Evolutionary conservation across 2,113 vertebrate genomes (phyloP).

Genomic region (Corvus moneduloides): DNA sequence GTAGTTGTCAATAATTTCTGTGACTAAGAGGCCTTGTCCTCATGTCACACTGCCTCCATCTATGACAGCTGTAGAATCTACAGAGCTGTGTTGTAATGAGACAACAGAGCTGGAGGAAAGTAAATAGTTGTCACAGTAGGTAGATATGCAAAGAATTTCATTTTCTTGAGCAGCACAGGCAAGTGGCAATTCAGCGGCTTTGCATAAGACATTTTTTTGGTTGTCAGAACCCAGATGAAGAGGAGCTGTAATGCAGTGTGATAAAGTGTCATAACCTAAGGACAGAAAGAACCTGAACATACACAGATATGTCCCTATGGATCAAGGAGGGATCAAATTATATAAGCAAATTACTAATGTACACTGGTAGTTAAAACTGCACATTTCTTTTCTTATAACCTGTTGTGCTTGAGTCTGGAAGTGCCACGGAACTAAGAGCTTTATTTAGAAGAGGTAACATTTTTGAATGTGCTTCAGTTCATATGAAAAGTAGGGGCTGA

Average conservation of each 20-base stretch:
- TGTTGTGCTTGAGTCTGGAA: not conserved
- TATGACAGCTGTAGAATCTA: not conserved
- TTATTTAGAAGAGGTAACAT: not conserved
- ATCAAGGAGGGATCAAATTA: not conserved
- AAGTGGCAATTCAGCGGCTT: conserved; percentile 18
- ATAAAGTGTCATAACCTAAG: conserved; percentile 25
- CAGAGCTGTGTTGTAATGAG: not conserved
- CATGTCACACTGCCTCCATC: not conserved
- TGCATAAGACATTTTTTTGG: not conserved
- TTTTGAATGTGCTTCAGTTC: conserved; percentile 22
- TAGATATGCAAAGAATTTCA: not conserved
- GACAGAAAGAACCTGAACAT: not conserved
- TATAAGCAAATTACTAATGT: not conserved
- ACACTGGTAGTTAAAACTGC: not conserved
- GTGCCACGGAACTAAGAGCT: not conserved
- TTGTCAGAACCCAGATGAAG: not conserved
- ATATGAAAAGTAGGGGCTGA: not conserved
- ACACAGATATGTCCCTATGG: not conserved
- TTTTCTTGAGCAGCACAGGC: not conserved
- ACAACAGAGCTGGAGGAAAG: not conserved
- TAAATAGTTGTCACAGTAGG: not conserved
- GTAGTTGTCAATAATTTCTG: not conserved
- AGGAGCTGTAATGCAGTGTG: not conserved
- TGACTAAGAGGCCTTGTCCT: not conserved
- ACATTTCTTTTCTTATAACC: not conserved